Percentiles rank a stretch among this genome's conserved stretches.
These are phyloP conservation scores for Turritopsis rubra DNA, from an alignment of 30 jellyfish, hydroid and myxozoan genomes.

Conservation along the genomic window DNA sequence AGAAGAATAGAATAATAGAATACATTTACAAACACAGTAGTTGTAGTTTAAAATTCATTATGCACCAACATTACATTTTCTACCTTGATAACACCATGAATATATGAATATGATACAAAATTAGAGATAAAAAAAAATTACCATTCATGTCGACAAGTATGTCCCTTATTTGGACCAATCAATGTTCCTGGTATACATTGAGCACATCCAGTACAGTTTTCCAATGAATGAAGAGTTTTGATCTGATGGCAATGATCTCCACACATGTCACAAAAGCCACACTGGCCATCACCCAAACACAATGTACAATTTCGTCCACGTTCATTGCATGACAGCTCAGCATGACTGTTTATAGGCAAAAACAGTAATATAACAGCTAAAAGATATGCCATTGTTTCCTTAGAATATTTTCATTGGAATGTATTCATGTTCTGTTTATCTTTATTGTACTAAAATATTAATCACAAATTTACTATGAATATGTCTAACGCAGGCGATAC, in stretches of 20 bases:
- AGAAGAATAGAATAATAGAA: too few species aligned
- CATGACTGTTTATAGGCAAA: not conserved
- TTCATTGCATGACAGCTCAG: conserved; percentile 28
- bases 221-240: conserved; percentile 66
- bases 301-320: conserved; percentile 76
- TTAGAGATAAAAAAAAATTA: conserved; percentile 12
- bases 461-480: not conserved
- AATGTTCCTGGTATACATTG: conserved; percentile 90
- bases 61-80: too few species aligned
- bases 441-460: not conserved
- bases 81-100: too few species aligned
- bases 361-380: not conserved
- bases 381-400: not conserved
- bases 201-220: conserved; percentile 85
- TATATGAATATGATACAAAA: not conserved
- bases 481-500: too few species aligned
- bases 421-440: not conserved
- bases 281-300: conserved; percentile 80
- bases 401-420: not conserved
- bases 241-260: conserved; percentile 80
- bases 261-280: conserved; percentile 90
- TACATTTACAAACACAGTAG: too few species aligned
- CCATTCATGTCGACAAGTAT: conserved; percentile 78
- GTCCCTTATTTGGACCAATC: conserved; percentile 74
- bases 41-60: too few species aligned